Percentiles rank a stretch among this genome's conserved stretches.
Conservation (phyloP, 2,113 vertebrate species). For the Plectropomus leopardus region DNA sequence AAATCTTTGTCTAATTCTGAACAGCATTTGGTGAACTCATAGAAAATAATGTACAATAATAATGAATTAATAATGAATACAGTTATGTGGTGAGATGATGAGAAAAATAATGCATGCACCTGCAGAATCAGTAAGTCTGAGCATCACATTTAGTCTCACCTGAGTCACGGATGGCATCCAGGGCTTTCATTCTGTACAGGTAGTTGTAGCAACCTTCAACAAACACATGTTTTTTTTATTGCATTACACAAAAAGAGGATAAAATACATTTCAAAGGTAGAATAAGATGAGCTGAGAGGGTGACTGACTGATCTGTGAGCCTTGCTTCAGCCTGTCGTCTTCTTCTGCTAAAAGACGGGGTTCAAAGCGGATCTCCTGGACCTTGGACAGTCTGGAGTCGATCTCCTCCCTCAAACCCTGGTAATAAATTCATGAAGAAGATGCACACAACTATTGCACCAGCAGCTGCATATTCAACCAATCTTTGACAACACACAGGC, state of each 20-base stretch:
- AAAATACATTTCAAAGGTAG: background rate
- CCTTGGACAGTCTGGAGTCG: conserved; percentile 90
- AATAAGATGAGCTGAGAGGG: background rate
- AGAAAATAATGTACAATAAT: background rate
- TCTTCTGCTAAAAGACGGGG: conserved; percentile 90
- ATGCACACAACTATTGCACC: background rate
- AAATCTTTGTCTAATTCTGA: too few species aligned
- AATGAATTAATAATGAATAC: background rate
- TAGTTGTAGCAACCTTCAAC: conserved; percentile 93
- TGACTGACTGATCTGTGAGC: conserved; percentile 83
- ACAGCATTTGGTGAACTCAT: background rate
- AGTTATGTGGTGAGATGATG: background rate
- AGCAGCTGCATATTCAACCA: background rate
- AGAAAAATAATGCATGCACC: background rate
- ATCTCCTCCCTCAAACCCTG: conserved; percentile 95
- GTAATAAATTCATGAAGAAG: background rate
- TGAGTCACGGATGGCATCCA: conserved; percentile 93
- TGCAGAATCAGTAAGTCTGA: background rate
- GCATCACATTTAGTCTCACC: conserved; percentile 77
- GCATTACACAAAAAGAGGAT: background rate
- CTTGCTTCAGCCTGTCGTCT: conserved; percentile 88
- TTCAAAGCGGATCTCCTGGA: conserved; percentile 94
- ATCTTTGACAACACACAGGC: background rate
- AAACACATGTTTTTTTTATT: background rate
- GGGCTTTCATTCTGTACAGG: conserved; percentile 95